A percentile compares a stretch with the other conserved stretches of the same genome.
These are phyloP conservation scores for Amyelois transitella DNA, from an alignment of 1,140 invertebrate genomes.

Conservation along the genomic window DNA sequence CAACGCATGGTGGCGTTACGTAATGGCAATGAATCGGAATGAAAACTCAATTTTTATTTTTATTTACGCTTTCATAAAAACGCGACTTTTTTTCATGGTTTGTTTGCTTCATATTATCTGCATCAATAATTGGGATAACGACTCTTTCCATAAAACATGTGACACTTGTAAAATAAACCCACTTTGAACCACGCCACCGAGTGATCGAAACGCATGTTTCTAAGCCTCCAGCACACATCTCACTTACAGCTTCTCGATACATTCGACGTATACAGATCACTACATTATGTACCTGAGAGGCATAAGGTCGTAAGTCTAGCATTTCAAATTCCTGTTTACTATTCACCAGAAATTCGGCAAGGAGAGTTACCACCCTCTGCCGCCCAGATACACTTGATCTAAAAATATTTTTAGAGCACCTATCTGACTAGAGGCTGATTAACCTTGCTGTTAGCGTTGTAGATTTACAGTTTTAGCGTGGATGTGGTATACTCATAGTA, in stretches of 20 bases:
- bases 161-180: slow-evolving; percentile 64
- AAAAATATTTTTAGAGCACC: slow-evolving; percentile 52
- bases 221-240: slow-evolving; percentile 70
- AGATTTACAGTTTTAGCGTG: slow-evolving; percentile 55
- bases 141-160: slow-evolving; percentile 47
- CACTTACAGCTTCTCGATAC: slow-evolving; percentile 71
- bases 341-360: slow-evolving; percentile 7
- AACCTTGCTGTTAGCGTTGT: slow-evolving; percentile 59
- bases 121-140: slow-evolving; percentile 43
- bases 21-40: slow-evolving; percentile 1
- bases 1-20: slow-evolving; percentile 21
- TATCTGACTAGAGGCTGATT: slow-evolving; percentile 62
- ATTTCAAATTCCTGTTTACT: not conserved
- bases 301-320: slow-evolving; percentile 47
- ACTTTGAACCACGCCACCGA: slow-evolving; percentile 72
- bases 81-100: slow-evolving; percentile 11
- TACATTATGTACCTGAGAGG: slow-evolving; percentile 65
- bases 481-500: slow-evolving; percentile 55
- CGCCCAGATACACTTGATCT: slow-evolving; percentile 56
- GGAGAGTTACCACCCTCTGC: slow-evolving; percentile 53
- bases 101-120: slow-evolving; percentile 22
- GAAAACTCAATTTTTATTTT: not conserved
- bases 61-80: slow-evolving; percentile 2
- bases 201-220: slow-evolving; percentile 71
- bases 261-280: slow-evolving; percentile 59